Percentiles rank a stretch among this genome's conserved stretches.
These are phyloP conservation scores for Caenorhabditis sulstoni DNA, from an alignment of 2,888 invertebrate genomes.

Conservation along the genomic window DNA sequence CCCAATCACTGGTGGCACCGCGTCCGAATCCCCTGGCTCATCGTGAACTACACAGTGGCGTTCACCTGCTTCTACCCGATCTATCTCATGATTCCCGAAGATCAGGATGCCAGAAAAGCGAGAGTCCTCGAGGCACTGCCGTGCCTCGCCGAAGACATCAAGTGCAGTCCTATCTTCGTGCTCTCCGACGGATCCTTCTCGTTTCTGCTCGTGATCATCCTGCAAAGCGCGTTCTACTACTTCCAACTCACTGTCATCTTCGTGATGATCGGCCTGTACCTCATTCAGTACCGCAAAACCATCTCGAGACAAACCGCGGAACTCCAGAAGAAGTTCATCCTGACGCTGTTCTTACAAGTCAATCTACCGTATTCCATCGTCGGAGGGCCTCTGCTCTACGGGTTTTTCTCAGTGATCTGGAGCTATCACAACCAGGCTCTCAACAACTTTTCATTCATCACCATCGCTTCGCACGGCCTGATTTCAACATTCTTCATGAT, in stretches of 20 bases:
- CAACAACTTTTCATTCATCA: constrained; percentile 12
- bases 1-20: not conserved
- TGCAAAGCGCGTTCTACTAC: too few species aligned
- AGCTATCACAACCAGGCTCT: constrained; percentile 12
- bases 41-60: constrained; percentile 1
- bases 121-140: not conserved
- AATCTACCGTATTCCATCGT: not conserved
- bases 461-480: constrained; percentile 7
- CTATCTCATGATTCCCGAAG: not conserved
- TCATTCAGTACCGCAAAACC: not conserved
- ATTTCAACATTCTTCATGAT: constrained; percentile 13
- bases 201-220: not conserved
- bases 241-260: not conserved
- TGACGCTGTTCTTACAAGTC: not conserved
- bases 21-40: not conserved
- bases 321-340: constrained; percentile 9
- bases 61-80: constrained; percentile 3
- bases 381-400: not conserved
- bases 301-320: constrained; percentile 1
- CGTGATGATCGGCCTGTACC: too few species aligned
- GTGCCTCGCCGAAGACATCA: constrained; percentile 1
- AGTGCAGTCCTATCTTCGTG: not conserved
- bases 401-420: too few species aligned
- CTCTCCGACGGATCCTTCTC: not conserved
- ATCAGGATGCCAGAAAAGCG: not conserved